Percentiles rank a stretch among this genome's conserved stretches.
Conservation (phyloP, 2,113 vertebrate species). For the Uropsilus gracilis region DNA sequence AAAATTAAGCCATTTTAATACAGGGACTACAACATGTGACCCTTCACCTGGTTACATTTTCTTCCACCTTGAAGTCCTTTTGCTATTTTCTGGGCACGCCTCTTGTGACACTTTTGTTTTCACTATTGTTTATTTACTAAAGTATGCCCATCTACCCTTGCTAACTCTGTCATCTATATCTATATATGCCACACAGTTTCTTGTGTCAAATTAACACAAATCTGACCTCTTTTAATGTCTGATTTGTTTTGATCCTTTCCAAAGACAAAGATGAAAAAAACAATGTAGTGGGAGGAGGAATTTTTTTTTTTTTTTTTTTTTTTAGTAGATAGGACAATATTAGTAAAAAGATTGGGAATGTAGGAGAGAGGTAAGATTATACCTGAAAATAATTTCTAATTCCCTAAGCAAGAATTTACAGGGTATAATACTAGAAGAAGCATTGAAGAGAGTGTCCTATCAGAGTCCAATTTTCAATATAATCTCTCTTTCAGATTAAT, state of each 20-base stretch:
- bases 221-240: neutral
- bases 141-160: neutral
- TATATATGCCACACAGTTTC: neutral
- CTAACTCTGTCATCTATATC: neutral
- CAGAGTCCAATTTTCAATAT: neutral
- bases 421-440: neutral
- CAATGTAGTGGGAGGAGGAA: neutral
- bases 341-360: neutral
- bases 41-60: neutral
- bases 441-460: neutral
- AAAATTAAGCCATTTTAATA: neutral
- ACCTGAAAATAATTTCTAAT: neutral
- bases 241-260: neutral
- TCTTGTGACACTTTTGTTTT: neutral
- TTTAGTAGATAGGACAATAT: neutral
- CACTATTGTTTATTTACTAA: neutral
- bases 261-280: neutral
- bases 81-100: neutral
- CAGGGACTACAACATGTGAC: neutral
- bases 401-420: neutral
- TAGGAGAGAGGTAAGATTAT: neutral
- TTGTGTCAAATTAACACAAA: neutral
- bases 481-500: neutral
- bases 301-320: neutral
- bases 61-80: neutral